Conservation (phyloP, 2,797 vertebrate genomes). For the Phataginus tetradactyla region DNA sequence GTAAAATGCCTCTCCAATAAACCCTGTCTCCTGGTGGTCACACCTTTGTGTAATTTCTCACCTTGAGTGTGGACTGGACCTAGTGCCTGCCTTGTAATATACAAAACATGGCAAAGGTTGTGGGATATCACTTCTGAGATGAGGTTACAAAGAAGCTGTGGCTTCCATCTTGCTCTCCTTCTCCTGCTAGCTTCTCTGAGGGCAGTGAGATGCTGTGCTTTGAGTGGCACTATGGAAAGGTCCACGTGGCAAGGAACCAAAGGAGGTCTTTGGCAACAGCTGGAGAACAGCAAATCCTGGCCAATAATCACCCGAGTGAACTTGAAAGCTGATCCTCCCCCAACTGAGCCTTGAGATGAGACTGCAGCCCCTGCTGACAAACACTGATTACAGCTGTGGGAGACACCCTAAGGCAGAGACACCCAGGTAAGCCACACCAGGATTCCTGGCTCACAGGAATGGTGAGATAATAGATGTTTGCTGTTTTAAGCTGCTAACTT, state of each 20-base stretch:
- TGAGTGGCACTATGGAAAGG: not conserved
- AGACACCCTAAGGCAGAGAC: not conserved
- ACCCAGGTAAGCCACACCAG: not conserved
- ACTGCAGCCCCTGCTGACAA: not conserved
- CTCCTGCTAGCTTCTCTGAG: not conserved
- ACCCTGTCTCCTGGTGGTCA: not conserved
- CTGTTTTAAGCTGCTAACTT: not conserved
- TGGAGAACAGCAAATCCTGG: not conserved
- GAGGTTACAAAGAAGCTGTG: not conserved
- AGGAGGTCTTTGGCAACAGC: not conserved
- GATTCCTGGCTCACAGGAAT: not conserved
- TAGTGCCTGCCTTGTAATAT: not conserved
- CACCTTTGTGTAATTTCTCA: not conserved
- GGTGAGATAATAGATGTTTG: not conserved
- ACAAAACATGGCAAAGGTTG: not conserved
- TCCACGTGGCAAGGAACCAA: not conserved
- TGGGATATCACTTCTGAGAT: not conserved
- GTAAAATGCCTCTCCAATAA: not conserved
- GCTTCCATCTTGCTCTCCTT: not conserved
- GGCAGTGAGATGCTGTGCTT: not conserved
- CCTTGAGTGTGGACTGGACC: not conserved
- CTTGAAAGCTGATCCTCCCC: not conserved
- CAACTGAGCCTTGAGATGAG: not conserved
- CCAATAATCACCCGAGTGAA: not conserved
- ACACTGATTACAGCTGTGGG: not conserved